Evolutionary conservation across 1,140 invertebrate species (phyloP), one percentile per base, ranked within the genome.

Genomic region (Yoshiicerus persimilis): DNA sequence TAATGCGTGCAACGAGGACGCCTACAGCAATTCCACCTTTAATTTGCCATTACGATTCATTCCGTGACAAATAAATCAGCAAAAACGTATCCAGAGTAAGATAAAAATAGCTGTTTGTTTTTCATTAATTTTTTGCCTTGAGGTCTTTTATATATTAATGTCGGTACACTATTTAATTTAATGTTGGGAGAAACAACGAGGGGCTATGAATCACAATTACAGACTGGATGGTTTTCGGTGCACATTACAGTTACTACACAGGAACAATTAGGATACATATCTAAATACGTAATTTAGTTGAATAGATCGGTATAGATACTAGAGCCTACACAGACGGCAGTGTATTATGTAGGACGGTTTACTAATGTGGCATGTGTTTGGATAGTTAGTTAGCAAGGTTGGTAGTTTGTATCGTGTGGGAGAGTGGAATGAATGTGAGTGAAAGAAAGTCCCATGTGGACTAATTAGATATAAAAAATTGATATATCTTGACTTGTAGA

Each of bases 391-490:
- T 56, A 56, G 47, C 16, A n/a, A 56, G n/a, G n/a, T n/a, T n/a
- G 25, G 30, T 27, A 70, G 66, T 70, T 30, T 30, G 66, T 30
- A 27, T 70, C 30, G 66, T 70, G 30, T 70, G 66, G 30, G 66
- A 70, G 66, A 70, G 66, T 56, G 47, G 47, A 56, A 56, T 56
- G 47, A 70, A 62, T 56, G 80, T 38, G 47, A 39, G 62, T 85
- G 87, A 85, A 88, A 47, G 84, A 84, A 80, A 80, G 75, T 85
- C 39, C 83, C 62, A 84, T 87, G 70, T 36, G n/a, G 87, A 88
- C 87, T 88, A 88, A 88, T 88, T 88, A 88, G 84, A 41, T 88
- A 56, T 77, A 85, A 86, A 88, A 88, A 88, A 86, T 88, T 86
- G 87, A 88, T 64, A 80, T 85, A 64, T 85, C 87, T 86, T 86